These are phyloP conservation scores for Masticophis lateralis DNA, from an alignment of 2,797 vertebrate genomes.

Conservation along the genomic window DNA sequence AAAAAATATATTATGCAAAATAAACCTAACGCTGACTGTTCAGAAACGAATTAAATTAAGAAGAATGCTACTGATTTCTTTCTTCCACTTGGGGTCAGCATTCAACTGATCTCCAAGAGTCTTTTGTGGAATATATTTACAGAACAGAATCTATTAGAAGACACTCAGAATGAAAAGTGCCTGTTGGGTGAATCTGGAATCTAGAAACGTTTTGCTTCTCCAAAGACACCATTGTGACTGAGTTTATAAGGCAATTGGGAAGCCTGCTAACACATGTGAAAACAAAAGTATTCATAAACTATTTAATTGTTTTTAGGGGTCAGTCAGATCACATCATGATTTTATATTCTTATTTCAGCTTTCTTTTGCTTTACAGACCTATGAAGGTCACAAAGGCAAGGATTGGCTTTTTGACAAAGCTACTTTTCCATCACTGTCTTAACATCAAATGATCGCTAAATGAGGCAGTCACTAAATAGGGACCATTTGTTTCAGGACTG, in stretches of 20 bases:
- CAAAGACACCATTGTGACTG: background rate
- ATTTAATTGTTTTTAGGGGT: background rate
- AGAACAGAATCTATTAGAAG: background rate
- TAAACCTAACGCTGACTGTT: background rate
- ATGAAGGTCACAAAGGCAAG: background rate
- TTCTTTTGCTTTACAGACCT: background rate
- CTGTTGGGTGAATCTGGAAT: background rate
- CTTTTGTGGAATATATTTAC: background rate
- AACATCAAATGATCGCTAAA: background rate
- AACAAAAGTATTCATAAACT: background rate
- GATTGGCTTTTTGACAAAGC: background rate
- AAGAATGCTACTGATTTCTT: background rate
- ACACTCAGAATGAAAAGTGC: background rate
- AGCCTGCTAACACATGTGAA: background rate
- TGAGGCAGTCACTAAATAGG: background rate
- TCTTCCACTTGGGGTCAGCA: background rate
- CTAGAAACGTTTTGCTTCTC: background rate
- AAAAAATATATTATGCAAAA: background rate
- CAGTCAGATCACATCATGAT: background rate
- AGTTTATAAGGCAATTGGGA: background rate
- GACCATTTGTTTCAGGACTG: background rate
- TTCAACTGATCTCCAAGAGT: background rate
- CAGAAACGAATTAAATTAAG: background rate
- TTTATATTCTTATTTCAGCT: background rate
- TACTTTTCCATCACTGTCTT: background rate